These are phyloP conservation scores for Patella caerulea DNA, from an alignment of 2,888 invertebrate genomes.

Conservation along the genomic window DNA sequence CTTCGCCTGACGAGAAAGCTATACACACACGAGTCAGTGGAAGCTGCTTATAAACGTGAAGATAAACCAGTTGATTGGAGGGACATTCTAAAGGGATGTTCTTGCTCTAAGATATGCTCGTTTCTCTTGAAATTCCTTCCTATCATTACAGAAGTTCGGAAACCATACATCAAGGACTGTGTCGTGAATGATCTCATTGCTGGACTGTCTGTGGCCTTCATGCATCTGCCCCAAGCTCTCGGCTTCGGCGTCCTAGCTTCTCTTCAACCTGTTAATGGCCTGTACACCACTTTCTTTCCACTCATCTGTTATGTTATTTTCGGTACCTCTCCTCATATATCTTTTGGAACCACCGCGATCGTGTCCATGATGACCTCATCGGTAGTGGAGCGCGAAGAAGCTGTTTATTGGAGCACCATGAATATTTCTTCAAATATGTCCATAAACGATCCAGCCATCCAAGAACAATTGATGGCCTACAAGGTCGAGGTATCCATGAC, in stretches of 20 bases:
- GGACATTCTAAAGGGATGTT: not conserved
- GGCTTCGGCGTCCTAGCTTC: slow-evolving; percentile 60
- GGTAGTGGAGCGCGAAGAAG: slow-evolving; percentile 42
- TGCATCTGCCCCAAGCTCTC: slow-evolving; percentile 67
- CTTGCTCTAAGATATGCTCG: not conserved
- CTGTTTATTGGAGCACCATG: slow-evolving; percentile 16
- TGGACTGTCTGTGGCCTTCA: slow-evolving; percentile 62
- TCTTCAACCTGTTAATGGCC: slow-evolving; percentile 54
- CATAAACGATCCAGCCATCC: slow-evolving; percentile 24
- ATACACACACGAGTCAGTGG: not conserved
- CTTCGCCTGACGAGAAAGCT: not conserved
- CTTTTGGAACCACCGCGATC: slow-evolving; percentile 63
- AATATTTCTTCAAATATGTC: slow-evolving; percentile 7
- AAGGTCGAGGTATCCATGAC: slow-evolving; percentile 49
- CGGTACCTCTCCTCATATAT: slow-evolving; percentile 56
- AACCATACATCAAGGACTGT: slow-evolving; percentile 12
- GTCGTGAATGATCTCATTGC: slow-evolving; percentile 54
- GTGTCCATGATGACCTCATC: slow-evolving; percentile 59
- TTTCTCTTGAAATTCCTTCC: slow-evolving; percentile 22
- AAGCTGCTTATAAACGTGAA: not conserved
- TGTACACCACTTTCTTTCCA: slow-evolving; percentile 61
- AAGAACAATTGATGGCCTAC: slow-evolving; percentile 20
- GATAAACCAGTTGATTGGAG: not conserved
- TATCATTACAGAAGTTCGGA: slow-evolving; percentile 11
- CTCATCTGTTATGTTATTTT: slow-evolving; percentile 58